Evolutionary conservation across 2,113 vertebrate species (phyloP).

Genomic region (Hemicordylus capensis): DNA sequence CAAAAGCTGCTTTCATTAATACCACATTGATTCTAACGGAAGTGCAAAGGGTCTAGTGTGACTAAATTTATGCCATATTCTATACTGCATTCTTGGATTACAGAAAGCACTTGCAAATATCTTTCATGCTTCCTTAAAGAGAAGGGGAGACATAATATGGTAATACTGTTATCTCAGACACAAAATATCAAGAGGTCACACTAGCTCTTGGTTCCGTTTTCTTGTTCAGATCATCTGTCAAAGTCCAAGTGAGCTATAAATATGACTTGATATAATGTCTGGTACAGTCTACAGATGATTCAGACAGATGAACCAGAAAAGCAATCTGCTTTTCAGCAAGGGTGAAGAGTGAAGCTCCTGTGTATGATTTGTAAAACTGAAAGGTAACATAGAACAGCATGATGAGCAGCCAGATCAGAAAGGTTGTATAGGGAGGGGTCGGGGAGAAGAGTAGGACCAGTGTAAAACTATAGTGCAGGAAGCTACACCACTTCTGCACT

Average conservation of each 20-base stretch:
- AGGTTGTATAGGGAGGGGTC: neutral
- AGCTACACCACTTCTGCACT: neutral
- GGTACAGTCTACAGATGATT: neutral
- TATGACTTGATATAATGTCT: neutral
- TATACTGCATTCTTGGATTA: neutral
- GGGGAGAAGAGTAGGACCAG: neutral
- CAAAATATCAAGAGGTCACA: neutral
- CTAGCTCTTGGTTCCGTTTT: neutral
- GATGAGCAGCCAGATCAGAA: neutral
- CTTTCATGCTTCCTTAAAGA: neutral
- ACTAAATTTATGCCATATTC: constrained; percentile 7
- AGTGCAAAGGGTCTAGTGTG: neutral
- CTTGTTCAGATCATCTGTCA: constrained; percentile 2
- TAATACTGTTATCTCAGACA: neutral
- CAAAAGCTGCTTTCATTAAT: constrained; percentile 7
- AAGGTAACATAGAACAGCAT: neutral
- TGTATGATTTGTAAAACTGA: neutral
- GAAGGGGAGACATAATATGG: neutral
- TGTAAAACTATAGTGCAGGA: neutral
- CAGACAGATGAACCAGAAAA: constrained; percentile 13
- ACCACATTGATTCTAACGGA: neutral
- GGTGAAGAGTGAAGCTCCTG: neutral
- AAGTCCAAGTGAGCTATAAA: neutral
- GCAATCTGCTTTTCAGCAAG: neutral
- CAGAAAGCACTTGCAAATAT: neutral